Base-by-base conservation (phyloP, 2,113 vertebrate genomes). In the Austrofundulus limnaeus region DNA sequence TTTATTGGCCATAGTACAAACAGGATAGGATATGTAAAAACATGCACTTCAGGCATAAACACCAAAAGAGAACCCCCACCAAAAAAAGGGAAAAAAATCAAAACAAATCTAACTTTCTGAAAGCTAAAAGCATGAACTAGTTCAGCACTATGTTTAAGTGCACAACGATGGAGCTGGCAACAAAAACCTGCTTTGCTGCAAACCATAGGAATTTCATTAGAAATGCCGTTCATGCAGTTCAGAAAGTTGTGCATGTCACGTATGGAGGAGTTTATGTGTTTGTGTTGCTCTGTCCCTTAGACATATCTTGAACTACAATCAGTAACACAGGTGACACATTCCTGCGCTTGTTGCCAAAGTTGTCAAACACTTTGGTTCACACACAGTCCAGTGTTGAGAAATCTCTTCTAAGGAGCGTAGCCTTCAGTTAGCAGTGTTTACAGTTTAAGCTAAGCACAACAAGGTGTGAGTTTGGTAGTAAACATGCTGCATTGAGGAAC, bases 1-100 rank as follows among this genome's bases (percentile, higher is more conserved):
- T 64, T 64, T 65, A 75, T 50, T 60, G 70, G 34, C 37, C 20
- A n/a, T 42, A 24, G 41, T 5, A 66, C 45, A 49, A 46, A 38
- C 49, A 55, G 49, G 20, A 61, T n/a, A 19, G 19, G 28, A 59
- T 73, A 51, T 56, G 50, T 28, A 43, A 61, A 61, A 53, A 47
- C 28, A 75, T 17, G 55, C 37, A 70, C 37, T 54, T 19, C 4
- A 15, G 1, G 14, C 39, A 20, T 15, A 31, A 53, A 49, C 41
- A 48, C 25, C 12, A 17, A 19, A 43, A 66, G 2, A 11, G 7
- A n/a, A n/a, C 6, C 15, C n/a, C n/a, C n/a, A n/a, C n/a, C n/a
- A n/a, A n/a, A n/a, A n/a, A n/a, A n/a, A n/a, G n/a, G n/a, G n/a
- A n/a, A 60, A 46, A 28, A 28, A 3, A 28, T 28, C 25, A 62